phyloP scores from a whole-genome alignment of 2,888 invertebrate species.

The Lamproptera curius region DNA sequence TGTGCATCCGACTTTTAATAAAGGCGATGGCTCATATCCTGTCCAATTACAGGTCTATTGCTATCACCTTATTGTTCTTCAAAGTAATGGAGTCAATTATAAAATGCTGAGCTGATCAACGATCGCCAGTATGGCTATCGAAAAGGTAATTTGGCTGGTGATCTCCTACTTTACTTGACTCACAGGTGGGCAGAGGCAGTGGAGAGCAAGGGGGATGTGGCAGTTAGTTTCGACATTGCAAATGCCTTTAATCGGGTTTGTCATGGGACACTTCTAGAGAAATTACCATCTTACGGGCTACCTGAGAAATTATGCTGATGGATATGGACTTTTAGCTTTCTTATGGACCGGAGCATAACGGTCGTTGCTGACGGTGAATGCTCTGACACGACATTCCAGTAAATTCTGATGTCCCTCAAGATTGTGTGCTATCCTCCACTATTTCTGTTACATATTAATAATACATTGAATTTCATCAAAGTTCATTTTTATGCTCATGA shows the following conservation, averaged over 20 bases:
- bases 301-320: background rate
- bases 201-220: background rate
- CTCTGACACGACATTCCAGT: background rate
- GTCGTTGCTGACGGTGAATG: background rate
- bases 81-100: too few species aligned
- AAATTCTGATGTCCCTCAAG: background rate
- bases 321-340: too few species aligned
- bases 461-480: conserved; percentile 2
- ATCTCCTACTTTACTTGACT: background rate
- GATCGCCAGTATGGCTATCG: background rate
- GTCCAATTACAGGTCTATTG: too few species aligned
- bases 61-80: too few species aligned
- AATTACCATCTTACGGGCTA: background rate
- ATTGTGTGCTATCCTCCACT: background rate
- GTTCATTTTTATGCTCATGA: conserved; percentile 13
- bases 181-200: background rate
- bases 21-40: too few species aligned
- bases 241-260: background rate
- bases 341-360: too few species aligned
- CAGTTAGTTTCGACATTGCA: background rate
- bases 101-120: background rate
- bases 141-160: background rate
- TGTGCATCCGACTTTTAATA: too few species aligned
- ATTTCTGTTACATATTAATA: conserved; percentile 6
- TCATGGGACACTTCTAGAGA: background rate